Conservation (phyloP, 2,113 vertebrate genomes). For the Ascaphus truei region DNA sequence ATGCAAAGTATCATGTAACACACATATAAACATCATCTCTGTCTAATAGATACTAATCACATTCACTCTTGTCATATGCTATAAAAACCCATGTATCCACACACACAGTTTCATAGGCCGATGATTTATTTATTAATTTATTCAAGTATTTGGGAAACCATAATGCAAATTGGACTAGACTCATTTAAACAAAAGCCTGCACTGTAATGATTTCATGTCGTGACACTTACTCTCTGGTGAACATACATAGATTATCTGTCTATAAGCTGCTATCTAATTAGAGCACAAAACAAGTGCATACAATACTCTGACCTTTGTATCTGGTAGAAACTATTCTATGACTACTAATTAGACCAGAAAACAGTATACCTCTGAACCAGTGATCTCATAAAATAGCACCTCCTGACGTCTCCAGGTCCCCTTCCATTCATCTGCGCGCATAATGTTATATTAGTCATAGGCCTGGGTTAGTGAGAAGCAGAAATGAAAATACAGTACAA, state of each 20-base stretch:
- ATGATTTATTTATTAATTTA: neutral
- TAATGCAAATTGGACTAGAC: neutral
- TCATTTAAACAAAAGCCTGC: neutral
- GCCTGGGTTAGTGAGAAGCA: too few species aligned
- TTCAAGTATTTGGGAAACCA: too few species aligned
- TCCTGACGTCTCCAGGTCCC: too few species aligned
- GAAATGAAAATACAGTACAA: too few species aligned
- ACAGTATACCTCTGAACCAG: too few species aligned
- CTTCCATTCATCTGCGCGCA: too few species aligned
- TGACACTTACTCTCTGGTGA: conserved; percentile 6
- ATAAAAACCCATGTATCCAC: neutral
- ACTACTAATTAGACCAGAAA: neutral
- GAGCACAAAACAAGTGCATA: neutral
- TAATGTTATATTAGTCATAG: too few species aligned
- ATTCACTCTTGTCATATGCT: too few species aligned
- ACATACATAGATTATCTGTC: neutral
- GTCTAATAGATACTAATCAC: too few species aligned
- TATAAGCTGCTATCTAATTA: neutral
- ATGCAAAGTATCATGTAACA: neutral
- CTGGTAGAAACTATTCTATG: neutral
- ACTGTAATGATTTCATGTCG: neutral
- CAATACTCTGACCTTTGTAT: conserved; percentile 9
- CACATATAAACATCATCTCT: neutral
- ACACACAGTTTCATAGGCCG: neutral
- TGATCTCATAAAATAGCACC: too few species aligned